Conservation (phyloP, 2,797 vertebrate species). For the Sciurus vulgaris region DNA sequence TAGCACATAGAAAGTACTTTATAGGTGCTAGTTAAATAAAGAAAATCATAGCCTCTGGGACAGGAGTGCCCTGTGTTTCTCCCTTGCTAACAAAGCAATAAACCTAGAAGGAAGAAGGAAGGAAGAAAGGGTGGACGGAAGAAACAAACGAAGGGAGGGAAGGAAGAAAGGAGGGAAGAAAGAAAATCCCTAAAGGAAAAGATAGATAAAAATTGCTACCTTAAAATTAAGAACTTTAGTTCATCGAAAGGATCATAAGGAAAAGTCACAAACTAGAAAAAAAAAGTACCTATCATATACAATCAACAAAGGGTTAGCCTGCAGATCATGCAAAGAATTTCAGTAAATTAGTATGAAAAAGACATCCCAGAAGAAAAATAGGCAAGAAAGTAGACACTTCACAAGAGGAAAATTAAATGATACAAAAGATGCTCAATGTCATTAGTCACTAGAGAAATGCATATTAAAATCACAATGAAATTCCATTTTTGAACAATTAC, state of each 20-base stretch:
- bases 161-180: not conserved
- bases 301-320: not conserved
- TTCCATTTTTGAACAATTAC: not conserved
- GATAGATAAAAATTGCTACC: not conserved
- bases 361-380: slow-evolving; percentile 12
- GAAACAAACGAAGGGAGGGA: no score
- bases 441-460: slow-evolving; percentile 15
- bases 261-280: not conserved
- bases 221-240: slow-evolving; percentile 57
- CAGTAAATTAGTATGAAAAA: not conserved
- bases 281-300: not conserved
- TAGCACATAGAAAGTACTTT: not conserved
- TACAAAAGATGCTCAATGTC: slow-evolving; percentile 24
- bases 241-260: slow-evolving; percentile 32
- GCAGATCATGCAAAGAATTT: slow-evolving; percentile 40
- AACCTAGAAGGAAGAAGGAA: no score
- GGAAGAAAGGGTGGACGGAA: no score
- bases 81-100: no score
- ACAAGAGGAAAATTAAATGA: slow-evolving; percentile 33
- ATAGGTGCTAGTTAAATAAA: slow-evolving; percentile 9
- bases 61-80: no score
- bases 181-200: not conserved
- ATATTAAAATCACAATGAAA: slow-evolving; percentile 24
- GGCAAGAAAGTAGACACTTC: slow-evolving; percentile 8
- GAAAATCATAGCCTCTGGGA: not conserved